Base-by-base conservation (phyloP, 2,113 vertebrate genomes). In the Isichthys henryi region DNA sequence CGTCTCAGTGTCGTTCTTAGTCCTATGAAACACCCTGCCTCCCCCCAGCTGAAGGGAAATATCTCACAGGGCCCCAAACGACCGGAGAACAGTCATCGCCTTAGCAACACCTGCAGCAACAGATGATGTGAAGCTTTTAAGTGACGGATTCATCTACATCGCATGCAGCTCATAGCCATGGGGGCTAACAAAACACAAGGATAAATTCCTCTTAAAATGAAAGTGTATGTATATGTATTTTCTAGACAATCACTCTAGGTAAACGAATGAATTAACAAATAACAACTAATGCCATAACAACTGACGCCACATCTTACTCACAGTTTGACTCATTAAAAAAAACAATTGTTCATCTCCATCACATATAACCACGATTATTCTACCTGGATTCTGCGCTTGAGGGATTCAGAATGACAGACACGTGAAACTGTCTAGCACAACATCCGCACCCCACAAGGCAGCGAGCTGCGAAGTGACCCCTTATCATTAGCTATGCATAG, bases 401-500 rank as follows among this genome's bases (percentile, higher is more conserved):
- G 31, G 50, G 48, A 53, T 39, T 17, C 48, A 53, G 45, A 39
- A 43, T 39, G 48, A 43, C 31, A 56, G 50, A 56, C 31, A 87
- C 50, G 7, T 17, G 2, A 31, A 56, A 56, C 45, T n/a, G 23
- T 49, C 48, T 53, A 39, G 85, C 1, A 31, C 49, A 87, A 52
- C 85, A 87, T 53, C 31, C 49, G 7, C 7, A 87, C 85, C 85
- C 11, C 31, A 31, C 39, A 56, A 87, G 85, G 50, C 85, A 87
- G 70, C 43, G 56, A 56, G 7, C 80, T 35, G 82, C 45, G 7
- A 49, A 48, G 23, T 45, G 53, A 62, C 80, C 89, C 89, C 43
- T 56, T 39, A 17, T 56, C 27, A 21, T 89, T 86, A 89, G 88
- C 7, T 56, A 89, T 58, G 88, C 88, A 56, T 89, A 45, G 27